Evolutionary conservation across 2,113 vertebrate species (phyloP).

Genomic region (Syrmaticus mikado): DNA sequence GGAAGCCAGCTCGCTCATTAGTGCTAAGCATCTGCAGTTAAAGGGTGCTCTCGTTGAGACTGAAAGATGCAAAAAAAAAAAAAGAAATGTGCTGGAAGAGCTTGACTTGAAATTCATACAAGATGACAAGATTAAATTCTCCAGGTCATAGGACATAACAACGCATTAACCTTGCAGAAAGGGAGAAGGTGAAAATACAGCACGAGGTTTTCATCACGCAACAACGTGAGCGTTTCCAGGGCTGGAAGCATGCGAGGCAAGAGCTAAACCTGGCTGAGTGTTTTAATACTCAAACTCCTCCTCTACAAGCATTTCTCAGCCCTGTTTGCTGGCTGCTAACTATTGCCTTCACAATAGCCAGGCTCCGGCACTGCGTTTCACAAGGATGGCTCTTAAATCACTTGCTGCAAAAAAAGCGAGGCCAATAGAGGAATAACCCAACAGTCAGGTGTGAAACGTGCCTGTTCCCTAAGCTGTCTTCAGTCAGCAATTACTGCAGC

Average conservation of each 20-base stretch:
- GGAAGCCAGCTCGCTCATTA: background rate
- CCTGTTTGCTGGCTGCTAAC: background rate
- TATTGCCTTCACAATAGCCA: background rate
- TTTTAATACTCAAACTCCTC: background rate
- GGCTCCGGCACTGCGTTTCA: background rate
- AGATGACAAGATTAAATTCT: background rate
- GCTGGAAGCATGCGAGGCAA: background rate
- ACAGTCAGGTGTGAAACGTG: fast-evolving
- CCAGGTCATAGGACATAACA: background rate
- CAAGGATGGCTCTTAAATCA: background rate
- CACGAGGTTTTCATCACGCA: background rate
- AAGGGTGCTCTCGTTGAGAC: background rate
- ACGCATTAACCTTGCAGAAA: background rate
- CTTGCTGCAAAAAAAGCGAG: background rate
- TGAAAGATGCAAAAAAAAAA: background rate
- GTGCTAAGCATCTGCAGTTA: background rate
- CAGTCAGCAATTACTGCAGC: background rate
- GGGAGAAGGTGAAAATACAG: background rate
- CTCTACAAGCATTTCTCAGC: background rate
- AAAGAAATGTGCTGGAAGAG: background rate
- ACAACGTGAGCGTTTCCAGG: background rate
- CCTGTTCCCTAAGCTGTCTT: background rate
- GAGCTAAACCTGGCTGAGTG: background rate
- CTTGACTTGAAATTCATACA: background rate
- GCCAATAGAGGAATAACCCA: background rate